Percentiles rank a stretch among this genome's conserved stretches.
These are phyloP conservation scores for Andinoacara biseriatus DNA, from an alignment of 2,113 vertebrate genomes.

Conservation along the genomic window DNA sequence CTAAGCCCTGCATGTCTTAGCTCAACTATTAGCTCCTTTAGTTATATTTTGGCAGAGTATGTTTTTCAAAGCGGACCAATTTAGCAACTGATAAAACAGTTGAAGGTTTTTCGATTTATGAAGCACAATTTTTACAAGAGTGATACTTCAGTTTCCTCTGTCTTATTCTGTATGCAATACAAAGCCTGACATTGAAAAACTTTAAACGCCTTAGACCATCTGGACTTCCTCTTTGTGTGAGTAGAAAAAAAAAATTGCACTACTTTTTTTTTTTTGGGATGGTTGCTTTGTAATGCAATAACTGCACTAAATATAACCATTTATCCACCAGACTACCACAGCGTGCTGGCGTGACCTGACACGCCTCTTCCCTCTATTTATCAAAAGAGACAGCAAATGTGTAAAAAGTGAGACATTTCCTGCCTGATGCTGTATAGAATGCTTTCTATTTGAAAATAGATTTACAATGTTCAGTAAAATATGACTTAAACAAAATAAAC, in stretches of 20 bases:
- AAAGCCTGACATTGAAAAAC: constrained; percentile 79
- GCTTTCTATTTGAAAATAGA: constrained; percentile 83
- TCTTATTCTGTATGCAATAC: constrained; percentile 86
- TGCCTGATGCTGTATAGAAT: constrained; percentile 86
- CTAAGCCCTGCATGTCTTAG: constrained; percentile 69
- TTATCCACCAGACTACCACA: constrained; percentile 73
- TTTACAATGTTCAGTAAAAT: constrained; percentile 77
- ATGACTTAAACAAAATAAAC: constrained; percentile 79
- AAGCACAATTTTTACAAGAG: constrained; percentile 84
- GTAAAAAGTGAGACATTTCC: constrained; percentile 75
- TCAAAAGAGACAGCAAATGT: constrained; percentile 73
- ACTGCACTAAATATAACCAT: constrained; percentile 83
- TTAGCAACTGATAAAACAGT: constrained; percentile 68
- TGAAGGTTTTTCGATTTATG: constrained; percentile 76
- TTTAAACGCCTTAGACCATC: constrained; percentile 82
- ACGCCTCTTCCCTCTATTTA: constrained; percentile 75
- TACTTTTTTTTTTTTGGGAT: constrained; percentile 75
- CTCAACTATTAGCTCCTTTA: constrained; percentile 59
- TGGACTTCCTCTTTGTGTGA: constrained; percentile 81
- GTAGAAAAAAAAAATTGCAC: constrained; percentile 78
- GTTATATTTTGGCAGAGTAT: constrained; percentile 66
- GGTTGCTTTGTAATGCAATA: constrained; percentile 86
- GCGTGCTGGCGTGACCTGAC: constrained; percentile 76
- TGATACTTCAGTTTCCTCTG: constrained; percentile 75
- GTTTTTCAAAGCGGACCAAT: constrained; percentile 80